Conservation (phyloP, 1,140 invertebrate genomes). For the Cherax destructor region DNA sequence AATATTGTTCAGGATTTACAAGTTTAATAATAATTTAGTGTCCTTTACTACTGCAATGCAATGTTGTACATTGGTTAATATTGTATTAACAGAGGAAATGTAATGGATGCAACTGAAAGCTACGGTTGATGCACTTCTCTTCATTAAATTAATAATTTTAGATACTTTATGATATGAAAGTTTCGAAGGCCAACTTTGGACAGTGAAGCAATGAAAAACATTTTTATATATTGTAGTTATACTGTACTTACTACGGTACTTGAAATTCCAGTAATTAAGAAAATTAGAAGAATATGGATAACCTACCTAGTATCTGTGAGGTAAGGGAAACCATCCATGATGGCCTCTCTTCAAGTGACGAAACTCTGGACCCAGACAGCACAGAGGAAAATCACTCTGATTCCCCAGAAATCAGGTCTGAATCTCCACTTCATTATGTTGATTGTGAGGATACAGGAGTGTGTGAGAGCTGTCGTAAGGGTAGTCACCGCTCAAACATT, state of each 20-base stretch:
- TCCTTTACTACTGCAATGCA: no score
- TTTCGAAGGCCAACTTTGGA: background rate
- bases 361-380: constrained; percentile 18
- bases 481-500: constrained; percentile 5
- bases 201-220: background rate
- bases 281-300: constrained; percentile 33
- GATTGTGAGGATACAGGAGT: constrained; percentile 60
- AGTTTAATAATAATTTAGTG: no score
- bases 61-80: no score
- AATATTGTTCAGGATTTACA: no score
- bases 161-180: background rate
- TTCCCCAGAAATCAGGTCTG: constrained; percentile 29
- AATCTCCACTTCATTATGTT: constrained; percentile 61
- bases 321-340: constrained; percentile 13
- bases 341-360: constrained; percentile 19
- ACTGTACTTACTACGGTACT: background rate
- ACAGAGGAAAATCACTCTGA: background rate
- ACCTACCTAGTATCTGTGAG: constrained; percentile 40
- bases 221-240: background rate
- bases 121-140: background rate
- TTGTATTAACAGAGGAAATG: no score
- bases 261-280: background rate
- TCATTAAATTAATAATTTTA: background rate
- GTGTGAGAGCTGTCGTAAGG: constrained; percentile 33
- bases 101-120: no score